These are phyloP conservation scores for Holacanthus passer DNA, from an alignment of 2,113 vertebrate genomes.

Conservation along the genomic window DNA sequence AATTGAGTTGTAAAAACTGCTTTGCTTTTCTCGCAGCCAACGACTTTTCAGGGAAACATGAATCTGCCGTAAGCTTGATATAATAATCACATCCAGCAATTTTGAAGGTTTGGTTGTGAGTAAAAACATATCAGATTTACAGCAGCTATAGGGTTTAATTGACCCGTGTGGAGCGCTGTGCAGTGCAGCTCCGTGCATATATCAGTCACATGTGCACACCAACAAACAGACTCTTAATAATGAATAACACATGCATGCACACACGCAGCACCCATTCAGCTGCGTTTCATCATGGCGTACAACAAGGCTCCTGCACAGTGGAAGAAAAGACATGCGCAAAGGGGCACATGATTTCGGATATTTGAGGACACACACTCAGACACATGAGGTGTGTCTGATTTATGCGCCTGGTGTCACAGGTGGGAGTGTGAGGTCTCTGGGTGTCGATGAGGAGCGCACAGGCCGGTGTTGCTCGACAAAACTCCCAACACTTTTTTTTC, in stretches of 20 bases:
- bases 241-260: slow-evolving; percentile 32
- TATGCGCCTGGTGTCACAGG: slow-evolving; percentile 53
- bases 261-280: background rate
- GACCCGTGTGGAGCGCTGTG: slow-evolving; percentile 27
- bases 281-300: background rate
- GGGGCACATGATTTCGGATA: slow-evolving; percentile 24
- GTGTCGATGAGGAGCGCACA: slow-evolving; percentile 31
- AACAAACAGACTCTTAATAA: slow-evolving; percentile 39
- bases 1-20: slow-evolving; percentile 53
- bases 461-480: slow-evolving; percentile 54
- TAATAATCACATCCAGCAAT: slow-evolving; percentile 50
- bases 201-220: slow-evolving; percentile 27
- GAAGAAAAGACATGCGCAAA: background rate
- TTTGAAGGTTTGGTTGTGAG: slow-evolving; percentile 38
- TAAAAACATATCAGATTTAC: slow-evolving; percentile 52
- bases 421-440: slow-evolving; percentile 45
- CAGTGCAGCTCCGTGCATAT: slow-evolving; percentile 11
- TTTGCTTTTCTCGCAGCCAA: slow-evolving; percentile 53
- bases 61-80: slow-evolving; percentile 36
- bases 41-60: slow-evolving; percentile 34
- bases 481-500: background rate
- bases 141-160: slow-evolving; percentile 49
- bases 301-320: slow-evolving; percentile 9
- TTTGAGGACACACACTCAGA: background rate
- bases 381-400: slow-evolving; percentile 52